Percentiles rank a stretch among this genome's conserved stretches.
Evolutionary conservation across 1,140 invertebrate species (phyloP).

Genomic region (Lordiphosa stackelbergi): DNA sequence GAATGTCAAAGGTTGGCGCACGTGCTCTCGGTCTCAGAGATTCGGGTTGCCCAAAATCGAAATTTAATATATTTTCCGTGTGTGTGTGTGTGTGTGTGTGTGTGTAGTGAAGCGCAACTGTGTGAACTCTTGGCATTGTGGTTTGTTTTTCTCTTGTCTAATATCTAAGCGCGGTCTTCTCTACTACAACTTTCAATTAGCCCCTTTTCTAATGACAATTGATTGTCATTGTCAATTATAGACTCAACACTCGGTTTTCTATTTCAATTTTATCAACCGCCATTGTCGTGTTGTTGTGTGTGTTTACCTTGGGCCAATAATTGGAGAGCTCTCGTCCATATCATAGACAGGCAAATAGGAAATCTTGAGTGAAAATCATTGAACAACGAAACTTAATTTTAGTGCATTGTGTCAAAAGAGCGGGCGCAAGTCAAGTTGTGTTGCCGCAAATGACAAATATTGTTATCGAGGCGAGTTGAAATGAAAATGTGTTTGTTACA

Average conservation of each 20-base stretch:
- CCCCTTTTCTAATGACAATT: constrained; percentile 61
- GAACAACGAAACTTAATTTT: constrained; percentile 64
- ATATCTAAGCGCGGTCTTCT: constrained; percentile 16
- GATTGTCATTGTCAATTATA: constrained; percentile 72
- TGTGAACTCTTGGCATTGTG: constrained; percentile 41
- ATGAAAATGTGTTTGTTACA: background rate
- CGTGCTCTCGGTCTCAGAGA: constrained; percentile 59
- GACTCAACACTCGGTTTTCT: constrained; percentile 12
- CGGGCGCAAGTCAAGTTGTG: constrained; percentile 12
- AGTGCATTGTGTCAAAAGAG: constrained; percentile 35
- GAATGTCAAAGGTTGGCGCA: constrained; percentile 74
- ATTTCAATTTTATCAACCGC: constrained; percentile 28
- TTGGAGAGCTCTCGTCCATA: constrained; percentile 27
- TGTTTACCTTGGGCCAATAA: constrained; percentile 43
- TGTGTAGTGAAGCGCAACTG: constrained; percentile 51
- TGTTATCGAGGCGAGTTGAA: constrained; percentile 40
- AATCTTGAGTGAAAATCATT: constrained; percentile 55
- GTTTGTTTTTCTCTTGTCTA: constrained; percentile 18
- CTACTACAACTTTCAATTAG: constrained; percentile 64
- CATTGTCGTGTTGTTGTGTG: constrained; percentile 33
- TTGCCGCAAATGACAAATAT: constrained; percentile 45
- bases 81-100: constrained; percentile 18
- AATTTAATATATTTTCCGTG: constrained; percentile 64
- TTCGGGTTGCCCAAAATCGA: constrained; percentile 55
- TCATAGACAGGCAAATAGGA: constrained; percentile 50